phyloP scores from a whole-genome alignment of 2,113 vertebrate species.

The Kobus ellipsiprymnus region DNA sequence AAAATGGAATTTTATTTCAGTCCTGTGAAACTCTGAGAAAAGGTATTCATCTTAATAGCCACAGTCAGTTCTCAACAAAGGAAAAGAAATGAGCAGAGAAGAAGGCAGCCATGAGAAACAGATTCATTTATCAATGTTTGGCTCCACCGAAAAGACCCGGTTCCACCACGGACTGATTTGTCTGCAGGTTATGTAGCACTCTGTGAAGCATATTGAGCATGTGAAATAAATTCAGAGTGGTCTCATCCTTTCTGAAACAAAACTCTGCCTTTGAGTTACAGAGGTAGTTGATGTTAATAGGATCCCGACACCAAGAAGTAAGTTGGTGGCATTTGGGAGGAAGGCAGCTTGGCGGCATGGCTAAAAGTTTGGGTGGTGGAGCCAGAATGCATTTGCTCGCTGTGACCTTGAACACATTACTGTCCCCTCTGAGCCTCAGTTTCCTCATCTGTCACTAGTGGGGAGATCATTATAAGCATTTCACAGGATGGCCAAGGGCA shows the following conservation, averaged over 20 bases:
- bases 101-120: not conserved
- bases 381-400: not conserved
- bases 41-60: slow-evolving; percentile 3
- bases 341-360: rapidly evolving
- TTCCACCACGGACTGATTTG: not conserved
- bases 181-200: not conserved
- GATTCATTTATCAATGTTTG: not conserved
- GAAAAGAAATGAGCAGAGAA: not conserved
- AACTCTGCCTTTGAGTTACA: not conserved
- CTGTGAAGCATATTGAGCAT: not conserved
- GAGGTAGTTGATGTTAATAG: not conserved
- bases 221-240: not conserved
- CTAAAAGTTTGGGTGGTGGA: not conserved
- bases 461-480: not conserved
- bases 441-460: not conserved
- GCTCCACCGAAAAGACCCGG: not conserved
- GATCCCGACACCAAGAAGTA: not conserved
- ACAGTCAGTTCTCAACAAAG: not conserved
- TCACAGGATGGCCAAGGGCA: not conserved
- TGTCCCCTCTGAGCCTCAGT: not conserved
- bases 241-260: not conserved
- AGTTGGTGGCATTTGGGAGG: not conserved
- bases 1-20: not conserved
- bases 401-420: not conserved
- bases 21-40: not conserved